These are phyloP conservation scores for Julus scanicus DNA, from an alignment of 2,888 invertebrate species.

Conservation along the genomic window DNA sequence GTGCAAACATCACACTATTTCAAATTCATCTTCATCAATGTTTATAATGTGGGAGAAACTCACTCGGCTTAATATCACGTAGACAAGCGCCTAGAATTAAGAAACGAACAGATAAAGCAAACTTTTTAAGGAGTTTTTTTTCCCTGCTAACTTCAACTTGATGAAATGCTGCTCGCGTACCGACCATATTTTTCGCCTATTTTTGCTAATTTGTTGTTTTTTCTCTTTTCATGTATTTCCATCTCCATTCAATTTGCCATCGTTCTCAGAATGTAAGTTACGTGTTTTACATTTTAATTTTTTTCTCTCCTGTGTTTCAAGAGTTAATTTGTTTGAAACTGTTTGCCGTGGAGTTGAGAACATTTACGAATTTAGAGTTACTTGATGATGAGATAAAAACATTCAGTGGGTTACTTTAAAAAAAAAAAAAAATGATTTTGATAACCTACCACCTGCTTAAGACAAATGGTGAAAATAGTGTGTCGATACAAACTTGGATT, in stretches of 20 bases:
- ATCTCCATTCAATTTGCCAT: conserved; percentile 44
- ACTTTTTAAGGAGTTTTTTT: not conserved
- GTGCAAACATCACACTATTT: conserved; percentile 53
- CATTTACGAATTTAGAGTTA: not conserved
- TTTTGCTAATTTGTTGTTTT: conserved; percentile 24
- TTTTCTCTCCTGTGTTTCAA: not conserved
- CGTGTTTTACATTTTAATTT: conserved; percentile 36
- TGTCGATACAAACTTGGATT: no score
- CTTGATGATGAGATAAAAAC: not conserved
- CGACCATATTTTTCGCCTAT: not conserved
- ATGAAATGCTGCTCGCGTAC: conserved; percentile 10
- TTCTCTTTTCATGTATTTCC: conserved; percentile 30
- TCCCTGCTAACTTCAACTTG: not conserved
- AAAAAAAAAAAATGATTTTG: not conserved
- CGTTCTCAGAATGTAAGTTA: conserved; percentile 36
- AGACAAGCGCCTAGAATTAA: conserved; percentile 5
- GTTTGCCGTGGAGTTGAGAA: not conserved
- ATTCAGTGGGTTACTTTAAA: not conserved
- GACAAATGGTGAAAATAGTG: no score
- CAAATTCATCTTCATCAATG: conserved; percentile 54
- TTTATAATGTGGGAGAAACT: conserved; percentile 40
- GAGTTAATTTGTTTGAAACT: not conserved
- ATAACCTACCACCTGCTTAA: no score
- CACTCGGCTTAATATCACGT: not conserved
- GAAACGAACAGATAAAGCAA: conserved; percentile 10